Percentiles rank a stretch among this genome's conserved stretches.
Evolutionary conservation across 1,140 invertebrate genomes (phyloP).

Genomic region (Alviniconcha marisindica): DNA sequence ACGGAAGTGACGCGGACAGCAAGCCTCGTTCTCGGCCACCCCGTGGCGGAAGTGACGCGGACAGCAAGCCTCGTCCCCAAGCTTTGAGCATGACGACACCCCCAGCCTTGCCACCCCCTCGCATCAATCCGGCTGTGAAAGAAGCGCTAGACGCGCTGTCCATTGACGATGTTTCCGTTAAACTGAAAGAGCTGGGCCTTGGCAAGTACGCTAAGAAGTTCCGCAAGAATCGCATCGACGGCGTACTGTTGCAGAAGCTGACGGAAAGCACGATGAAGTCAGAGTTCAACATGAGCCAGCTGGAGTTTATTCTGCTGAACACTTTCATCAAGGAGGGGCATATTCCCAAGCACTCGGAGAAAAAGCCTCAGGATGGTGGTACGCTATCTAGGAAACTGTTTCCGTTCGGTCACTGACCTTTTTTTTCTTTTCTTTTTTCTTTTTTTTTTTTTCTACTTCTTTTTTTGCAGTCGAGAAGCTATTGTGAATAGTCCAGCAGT

Average conservation of each 20-base stretch:
- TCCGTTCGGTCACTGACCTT: too few relatives aligned
- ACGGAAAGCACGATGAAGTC: neutral
- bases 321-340: constrained; percentile 20
- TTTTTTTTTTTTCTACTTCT: too few relatives aligned
- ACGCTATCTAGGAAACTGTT: too few relatives aligned
- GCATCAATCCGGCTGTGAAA: neutral
- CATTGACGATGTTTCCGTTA: constrained; percentile 10
- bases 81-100: neutral
- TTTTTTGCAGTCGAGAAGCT: too few relatives aligned
- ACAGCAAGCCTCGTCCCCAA: neutral
- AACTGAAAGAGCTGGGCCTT: constrained; percentile 23
- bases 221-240: constrained; percentile 34
- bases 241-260: constrained; percentile 16
- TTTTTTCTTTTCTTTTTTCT: too few relatives aligned
- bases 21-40: neutral
- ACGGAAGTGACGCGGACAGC: neutral
- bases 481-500: too few relatives aligned
- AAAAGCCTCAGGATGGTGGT: too few relatives aligned
- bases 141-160: neutral
- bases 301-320: constrained; percentile 15
- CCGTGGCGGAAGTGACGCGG: neutral
- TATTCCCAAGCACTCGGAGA: neutral
- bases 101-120: too few relatives aligned
- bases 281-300: constrained; percentile 19
- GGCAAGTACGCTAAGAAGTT: constrained; percentile 32